Percentiles rank a stretch among this genome's conserved stretches.
Conservation (phyloP, 2,797 vertebrate genomes). For the Philypnodon macrostomus region DNA sequence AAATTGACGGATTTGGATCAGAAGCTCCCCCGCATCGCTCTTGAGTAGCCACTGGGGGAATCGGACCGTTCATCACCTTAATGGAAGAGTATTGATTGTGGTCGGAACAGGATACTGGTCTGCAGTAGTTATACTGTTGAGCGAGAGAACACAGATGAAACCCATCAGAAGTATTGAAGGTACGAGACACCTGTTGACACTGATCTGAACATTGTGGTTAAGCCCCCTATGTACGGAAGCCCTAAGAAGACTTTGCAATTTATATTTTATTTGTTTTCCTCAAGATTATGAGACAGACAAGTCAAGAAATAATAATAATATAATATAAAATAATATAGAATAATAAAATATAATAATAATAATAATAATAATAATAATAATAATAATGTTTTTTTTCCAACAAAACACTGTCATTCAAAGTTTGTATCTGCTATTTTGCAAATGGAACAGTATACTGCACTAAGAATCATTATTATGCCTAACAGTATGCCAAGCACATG, state of each 20-base stretch:
- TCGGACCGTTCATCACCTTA: conserved; percentile 77
- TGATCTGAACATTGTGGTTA: conserved; percentile 3
- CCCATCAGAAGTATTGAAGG: conserved; percentile 41
- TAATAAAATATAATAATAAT: no score
- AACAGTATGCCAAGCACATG: no score
- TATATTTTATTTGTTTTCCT: no score
- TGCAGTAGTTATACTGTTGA: conserved; percentile 77
- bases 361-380: no score
- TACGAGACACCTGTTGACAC: conserved; percentile 35
- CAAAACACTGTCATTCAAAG: no score
- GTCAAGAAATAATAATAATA: no score
- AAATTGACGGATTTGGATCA: conserved; percentile 67
- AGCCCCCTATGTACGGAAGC: not conserved
- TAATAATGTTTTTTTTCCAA: no score
- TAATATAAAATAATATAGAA: no score
- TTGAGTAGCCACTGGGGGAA: conserved; percentile 66
- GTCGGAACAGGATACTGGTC: conserved; percentile 57
- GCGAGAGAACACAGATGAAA: conserved; percentile 65
- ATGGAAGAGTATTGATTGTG: conserved; percentile 81
- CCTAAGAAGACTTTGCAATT: not conserved
- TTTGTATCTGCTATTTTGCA: no score
- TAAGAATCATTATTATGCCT: no score
- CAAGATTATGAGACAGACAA: no score
- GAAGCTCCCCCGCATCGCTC: conserved; percentile 65
- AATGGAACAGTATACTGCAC: no score